Conservation (phyloP, 1,140 invertebrate species). For the Anagrus nilaparvatae region DNA sequence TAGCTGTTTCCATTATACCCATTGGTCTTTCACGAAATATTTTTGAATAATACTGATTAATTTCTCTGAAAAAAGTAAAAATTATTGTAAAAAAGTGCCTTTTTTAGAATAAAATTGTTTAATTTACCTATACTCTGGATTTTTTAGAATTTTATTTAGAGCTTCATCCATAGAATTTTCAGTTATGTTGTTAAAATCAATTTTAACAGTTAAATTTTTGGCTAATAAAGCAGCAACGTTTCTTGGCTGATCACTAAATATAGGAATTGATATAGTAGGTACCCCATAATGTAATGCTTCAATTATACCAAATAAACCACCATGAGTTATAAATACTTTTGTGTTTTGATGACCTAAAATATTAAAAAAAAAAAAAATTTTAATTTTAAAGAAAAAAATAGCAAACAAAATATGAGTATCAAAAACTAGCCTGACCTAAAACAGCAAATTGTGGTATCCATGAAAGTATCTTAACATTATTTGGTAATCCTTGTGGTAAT, state of each 20-base stretch:
- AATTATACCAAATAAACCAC: conserved; percentile 34
- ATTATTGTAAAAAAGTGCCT: not conserved
- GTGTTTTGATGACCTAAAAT: conserved; percentile 29
- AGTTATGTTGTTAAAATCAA: conserved; percentile 16
- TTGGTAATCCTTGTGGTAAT: conserved; percentile 31
- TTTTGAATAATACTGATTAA: conserved; percentile 9
- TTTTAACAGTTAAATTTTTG: conserved; percentile 12
- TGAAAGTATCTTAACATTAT: conserved; percentile 47
- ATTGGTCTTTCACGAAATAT: conserved; percentile 36
- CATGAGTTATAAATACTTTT: conserved; percentile 39
- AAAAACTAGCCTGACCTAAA: too few species aligned
- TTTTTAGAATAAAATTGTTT: not conserved
- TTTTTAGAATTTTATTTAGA: conserved; percentile 14
- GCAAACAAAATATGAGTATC: too few species aligned
- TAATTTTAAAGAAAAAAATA: too few species aligned
- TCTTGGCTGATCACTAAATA: conserved; percentile 18
- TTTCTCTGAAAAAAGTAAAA: conserved; percentile 13
- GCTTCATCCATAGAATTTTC: conserved; percentile 14
- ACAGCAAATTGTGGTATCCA: conserved; percentile 55
- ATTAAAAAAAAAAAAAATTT: conserved; percentile 5
- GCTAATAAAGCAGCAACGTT: conserved; percentile 11
- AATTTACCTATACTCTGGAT: conserved; percentile 16
- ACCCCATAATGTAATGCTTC: conserved; percentile 35
- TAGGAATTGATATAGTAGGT: conserved; percentile 36
- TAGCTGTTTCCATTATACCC: conserved; percentile 40